Evolutionary conservation across 2,797 vertebrate species (phyloP).

Genomic region (Megalops cyprinoides): DNA sequence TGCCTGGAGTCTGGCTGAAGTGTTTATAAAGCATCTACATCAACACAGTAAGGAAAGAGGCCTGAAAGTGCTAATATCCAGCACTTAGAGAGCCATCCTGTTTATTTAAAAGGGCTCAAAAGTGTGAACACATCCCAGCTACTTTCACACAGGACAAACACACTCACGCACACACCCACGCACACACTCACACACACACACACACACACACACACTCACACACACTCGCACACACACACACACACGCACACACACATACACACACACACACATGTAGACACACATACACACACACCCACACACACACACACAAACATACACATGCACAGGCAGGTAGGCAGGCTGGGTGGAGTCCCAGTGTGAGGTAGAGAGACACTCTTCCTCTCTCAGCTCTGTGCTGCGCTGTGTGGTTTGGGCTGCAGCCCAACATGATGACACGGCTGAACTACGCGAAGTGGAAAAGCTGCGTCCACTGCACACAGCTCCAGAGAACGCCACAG

Average conservation of each 20-base stretch:
- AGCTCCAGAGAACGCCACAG: no score
- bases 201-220: no score
- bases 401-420: no score
- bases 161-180: not conserved
- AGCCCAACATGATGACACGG: no score
- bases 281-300: slow-evolving; percentile 12
- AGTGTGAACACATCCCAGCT: not conserved
- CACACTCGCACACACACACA: not conserved
- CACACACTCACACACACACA: not conserved
- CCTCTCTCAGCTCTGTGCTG: no score
- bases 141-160: not conserved
- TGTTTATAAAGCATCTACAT: not conserved
- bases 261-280: not conserved
- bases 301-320: no score
- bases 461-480: no score
- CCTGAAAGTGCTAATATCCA: not conserved
- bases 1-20: no score
- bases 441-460: no score
- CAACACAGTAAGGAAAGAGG: not conserved
- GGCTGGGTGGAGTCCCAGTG: no score
- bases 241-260: slow-evolving; percentile 15
- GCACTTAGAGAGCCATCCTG: not conserved
- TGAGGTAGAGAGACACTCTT: no score
- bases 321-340: no score
- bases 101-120: not conserved